These are phyloP conservation scores for Danaus chrysippus DNA, from an alignment of 2,888 invertebrate species.

Conservation along the genomic window DNA sequence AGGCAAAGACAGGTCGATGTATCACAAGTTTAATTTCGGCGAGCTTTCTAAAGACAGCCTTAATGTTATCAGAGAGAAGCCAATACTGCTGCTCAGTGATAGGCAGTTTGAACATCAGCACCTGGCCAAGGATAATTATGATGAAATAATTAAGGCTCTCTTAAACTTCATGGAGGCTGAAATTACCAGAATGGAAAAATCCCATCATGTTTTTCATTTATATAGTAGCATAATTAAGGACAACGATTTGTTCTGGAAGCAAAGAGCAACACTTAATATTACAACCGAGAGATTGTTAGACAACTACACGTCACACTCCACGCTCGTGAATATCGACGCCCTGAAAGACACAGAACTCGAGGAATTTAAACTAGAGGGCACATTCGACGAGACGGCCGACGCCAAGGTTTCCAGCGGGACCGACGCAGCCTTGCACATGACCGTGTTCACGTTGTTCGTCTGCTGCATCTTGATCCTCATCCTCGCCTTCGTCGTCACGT, in stretches of 20 bases:
- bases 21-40: neutral
- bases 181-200: conserved; percentile 28
- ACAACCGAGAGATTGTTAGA: conserved; percentile 37
- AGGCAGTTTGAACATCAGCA: conserved; percentile 10
- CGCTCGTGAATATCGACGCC: conserved; percentile 37
- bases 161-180: conserved; percentile 25
- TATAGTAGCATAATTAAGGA: conserved; percentile 36
- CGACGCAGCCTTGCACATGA: conserved; percentile 19
- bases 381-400: conserved; percentile 28
- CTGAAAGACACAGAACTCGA: conserved; percentile 31
- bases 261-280: conserved; percentile 38
- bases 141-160: conserved; percentile 32
- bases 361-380: conserved; percentile 26
- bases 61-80: conserved; percentile 14
- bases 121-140: conserved; percentile 25
- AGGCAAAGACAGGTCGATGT: neutral
- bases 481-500: conserved; percentile 27
- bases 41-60: too few species aligned
- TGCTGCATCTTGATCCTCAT: conserved; percentile 30
- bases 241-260: conserved; percentile 36
- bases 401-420: conserved; percentile 17
- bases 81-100: conserved; percentile 32
- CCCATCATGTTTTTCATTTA: conserved; percentile 37
- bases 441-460: conserved; percentile 27
- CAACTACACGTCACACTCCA: conserved; percentile 37